Conservation (phyloP, 2,797 vertebrate species). For the Sebastiscus albofasciatus region DNA sequence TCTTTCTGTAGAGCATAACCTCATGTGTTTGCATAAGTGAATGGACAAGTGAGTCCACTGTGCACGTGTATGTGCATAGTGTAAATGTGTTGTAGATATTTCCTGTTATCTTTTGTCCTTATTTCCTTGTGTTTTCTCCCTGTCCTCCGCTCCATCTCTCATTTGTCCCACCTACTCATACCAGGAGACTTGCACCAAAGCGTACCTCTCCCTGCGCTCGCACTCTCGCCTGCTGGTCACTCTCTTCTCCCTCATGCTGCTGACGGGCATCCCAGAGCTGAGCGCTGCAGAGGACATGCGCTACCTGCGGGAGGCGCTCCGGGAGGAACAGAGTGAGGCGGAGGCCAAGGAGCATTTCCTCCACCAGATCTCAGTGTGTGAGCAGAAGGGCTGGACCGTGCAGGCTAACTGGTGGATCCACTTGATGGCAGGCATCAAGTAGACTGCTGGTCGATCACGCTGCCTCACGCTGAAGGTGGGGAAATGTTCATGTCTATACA, state of each 20-base stretch:
- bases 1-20: neutral
- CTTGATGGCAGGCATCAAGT: constrained; percentile 80
- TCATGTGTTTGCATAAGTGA: neutral
- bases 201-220: constrained; percentile 81
- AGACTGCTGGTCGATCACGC: constrained; percentile 1
- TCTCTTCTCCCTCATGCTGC: constrained; percentile 85
- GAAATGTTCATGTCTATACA: neutral
- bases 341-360: constrained; percentile 81
- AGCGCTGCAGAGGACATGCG: constrained; percentile 80
- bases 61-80: neutral
- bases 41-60: neutral
- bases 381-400: constrained; percentile 80
- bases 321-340: constrained; percentile 70
- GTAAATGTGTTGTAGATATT: neutral
- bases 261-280: constrained; percentile 85
- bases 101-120: neutral
- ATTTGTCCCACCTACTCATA: too few relatives aligned
- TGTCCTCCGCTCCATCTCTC: neutral
- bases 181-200: constrained; percentile 81
- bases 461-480: neutral
- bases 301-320: constrained; percentile 82
- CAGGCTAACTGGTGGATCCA: constrained; percentile 87
- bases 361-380: constrained; percentile 77
- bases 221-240: constrained; percentile 83
- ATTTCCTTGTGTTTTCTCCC: neutral